These are phyloP conservation scores for Cheilosia vulpina DNA, from an alignment of 2,888 invertebrate species.

Conservation along the genomic window DNA sequence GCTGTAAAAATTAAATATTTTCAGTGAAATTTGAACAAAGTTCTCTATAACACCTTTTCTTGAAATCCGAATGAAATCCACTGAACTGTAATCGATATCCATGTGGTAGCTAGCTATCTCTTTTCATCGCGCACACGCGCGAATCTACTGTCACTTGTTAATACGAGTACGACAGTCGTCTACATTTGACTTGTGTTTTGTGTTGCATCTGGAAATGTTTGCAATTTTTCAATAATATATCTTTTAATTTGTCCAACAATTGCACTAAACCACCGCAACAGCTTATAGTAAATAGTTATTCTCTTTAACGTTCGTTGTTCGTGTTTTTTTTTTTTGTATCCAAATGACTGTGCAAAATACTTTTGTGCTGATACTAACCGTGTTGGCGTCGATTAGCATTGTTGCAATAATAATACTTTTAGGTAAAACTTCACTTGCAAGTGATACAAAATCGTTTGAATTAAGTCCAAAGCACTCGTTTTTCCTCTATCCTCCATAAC, in stretches of 20 bases:
- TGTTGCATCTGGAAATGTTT: slow-evolving; percentile 51
- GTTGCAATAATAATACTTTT: slow-evolving; percentile 85
- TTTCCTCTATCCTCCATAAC: slow-evolving; percentile 15
- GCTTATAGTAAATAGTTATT: neutral
- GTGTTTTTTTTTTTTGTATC: slow-evolving; percentile 6
- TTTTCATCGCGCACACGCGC: slow-evolving; percentile 34
- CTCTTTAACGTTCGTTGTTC: neutral
- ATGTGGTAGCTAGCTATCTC: slow-evolving; percentile 22
- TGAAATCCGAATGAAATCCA: slow-evolving; percentile 21
- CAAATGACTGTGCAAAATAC: slow-evolving; percentile 80
- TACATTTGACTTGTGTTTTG: slow-evolving; percentile 58
- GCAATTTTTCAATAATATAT: slow-evolving; percentile 32
- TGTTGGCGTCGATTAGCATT: slow-evolving; percentile 85
- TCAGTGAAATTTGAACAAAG: neutral
- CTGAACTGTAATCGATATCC: slow-evolving; percentile 55
- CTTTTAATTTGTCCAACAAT: slow-evolving; percentile 26
- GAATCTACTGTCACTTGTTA: slow-evolving; percentile 48
- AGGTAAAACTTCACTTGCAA: slow-evolving; percentile 83
- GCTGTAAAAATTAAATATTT: neutral
- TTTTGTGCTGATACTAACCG: slow-evolving; percentile 83
- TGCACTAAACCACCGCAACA: slow-evolving; percentile 10
- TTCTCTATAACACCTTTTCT: neutral
- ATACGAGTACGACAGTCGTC: slow-evolving; percentile 30
- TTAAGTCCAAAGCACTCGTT: neutral
- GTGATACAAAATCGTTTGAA: neutral